Base-by-base conservation (phyloP, 92 coral and sea anemone species). In the Muricea muricata region DNA sequence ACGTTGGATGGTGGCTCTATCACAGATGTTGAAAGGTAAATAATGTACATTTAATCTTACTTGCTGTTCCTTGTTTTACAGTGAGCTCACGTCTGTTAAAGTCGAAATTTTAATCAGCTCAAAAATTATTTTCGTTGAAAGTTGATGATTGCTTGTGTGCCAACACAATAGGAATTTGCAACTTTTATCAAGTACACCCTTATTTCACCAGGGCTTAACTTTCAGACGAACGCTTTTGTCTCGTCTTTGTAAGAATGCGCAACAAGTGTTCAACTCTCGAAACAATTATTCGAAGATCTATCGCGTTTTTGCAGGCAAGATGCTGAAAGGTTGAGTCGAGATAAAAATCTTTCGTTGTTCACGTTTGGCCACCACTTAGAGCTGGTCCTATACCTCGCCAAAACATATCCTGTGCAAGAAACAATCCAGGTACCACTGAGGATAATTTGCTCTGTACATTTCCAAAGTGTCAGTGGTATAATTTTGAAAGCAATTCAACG, bases 321-420 rank as follows among this genome's bases (percentile, higher is more conserved):
- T 40, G 86, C 92, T 13, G 93, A 90, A 42, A 63, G 77, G 18
- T 73, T 92, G 29, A 84, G 84, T 47, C 74, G 86, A 35, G 90
- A 87, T 24, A 92, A 91, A 32, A 82, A 87, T 29, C 78, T 90
- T 66, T 73, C 86, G 24, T 52, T 87, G 63, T 92, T 94, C 79
- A 89, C 94, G 14, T 88, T 80, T 15, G 98, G 98, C 26, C 87
- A 93, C 30, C 98, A 95, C 56, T 52, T 72, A 11, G 93, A 91
- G 77, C 89, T 95, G 14, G 91, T 91, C 65, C 70, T 80, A 41
- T 92, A 90, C 47, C 84, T 92, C 29, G 87, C 86, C 39, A 87
- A 87, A 79, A 65, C 81, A 8, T 65, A 63, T 37, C 60, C 84
- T 10, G 6, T 76, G 60, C 2, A 0, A 15, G 17, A 30, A 10